Conservation (phyloP, 2,113 vertebrate species). For the Syrmaticus mikado region DNA sequence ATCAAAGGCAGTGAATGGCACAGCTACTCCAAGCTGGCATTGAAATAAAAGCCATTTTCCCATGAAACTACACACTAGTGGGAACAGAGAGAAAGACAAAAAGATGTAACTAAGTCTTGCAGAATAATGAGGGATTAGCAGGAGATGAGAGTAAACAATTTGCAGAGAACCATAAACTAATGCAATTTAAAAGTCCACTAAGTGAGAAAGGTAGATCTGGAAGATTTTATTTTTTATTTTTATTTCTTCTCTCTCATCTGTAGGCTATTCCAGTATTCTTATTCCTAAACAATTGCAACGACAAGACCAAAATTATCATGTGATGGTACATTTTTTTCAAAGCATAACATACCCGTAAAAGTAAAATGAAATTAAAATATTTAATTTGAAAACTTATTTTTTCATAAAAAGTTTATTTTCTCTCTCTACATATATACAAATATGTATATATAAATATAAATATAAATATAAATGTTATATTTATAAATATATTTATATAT, state of each 20-base stretch:
- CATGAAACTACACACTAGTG: background rate
- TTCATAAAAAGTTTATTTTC: accelerated
- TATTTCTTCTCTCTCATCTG: background rate
- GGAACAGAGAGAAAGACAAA: background rate
- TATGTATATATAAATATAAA: too few species aligned
- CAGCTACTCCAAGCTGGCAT: background rate
- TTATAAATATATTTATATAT: too few species aligned
- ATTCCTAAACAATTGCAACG: background rate
- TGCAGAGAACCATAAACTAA: background rate
- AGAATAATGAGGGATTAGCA: background rate
- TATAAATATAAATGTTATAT: too few species aligned
- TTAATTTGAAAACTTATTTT: background rate
- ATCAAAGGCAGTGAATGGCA: slow-evolving; percentile 42
- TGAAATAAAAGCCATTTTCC: slow-evolving; percentile 46
- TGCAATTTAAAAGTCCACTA: background rate
- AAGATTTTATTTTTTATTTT: background rate
- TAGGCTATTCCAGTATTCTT: background rate
- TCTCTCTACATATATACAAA: background rate
- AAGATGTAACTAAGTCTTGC: background rate
- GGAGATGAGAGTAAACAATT: background rate
- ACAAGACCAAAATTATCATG: background rate
- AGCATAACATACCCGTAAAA: background rate
- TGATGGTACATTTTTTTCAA: background rate
- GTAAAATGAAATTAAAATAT: background rate
- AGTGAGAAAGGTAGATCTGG: background rate